Percentiles rank a stretch among this genome's conserved stretches.
phyloP scores from a whole-genome alignment of 2,113 vertebrate species.

The Varanus salvator region DNA sequence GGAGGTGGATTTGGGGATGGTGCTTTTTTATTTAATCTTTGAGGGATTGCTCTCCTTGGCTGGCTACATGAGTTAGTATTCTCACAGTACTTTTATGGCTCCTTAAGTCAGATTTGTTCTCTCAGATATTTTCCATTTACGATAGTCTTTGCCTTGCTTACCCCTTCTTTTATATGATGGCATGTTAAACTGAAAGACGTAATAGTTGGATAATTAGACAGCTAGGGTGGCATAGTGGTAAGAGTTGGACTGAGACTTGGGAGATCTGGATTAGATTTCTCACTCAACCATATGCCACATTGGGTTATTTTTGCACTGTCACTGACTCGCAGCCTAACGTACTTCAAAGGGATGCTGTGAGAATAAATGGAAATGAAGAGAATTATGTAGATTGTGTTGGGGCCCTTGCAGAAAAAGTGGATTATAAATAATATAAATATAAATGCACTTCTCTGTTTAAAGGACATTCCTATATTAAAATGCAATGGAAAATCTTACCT shows the following conservation, averaged over 20 bases:
- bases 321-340: too few relatives aligned
- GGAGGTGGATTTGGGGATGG: fast-evolving
- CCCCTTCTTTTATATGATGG: background rate
- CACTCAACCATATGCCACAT: too few relatives aligned
- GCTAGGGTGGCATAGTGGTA: too few relatives aligned
- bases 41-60: background rate
- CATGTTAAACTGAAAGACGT: background rate
- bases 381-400: too few relatives aligned
- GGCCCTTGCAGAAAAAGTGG: too few relatives aligned
- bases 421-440: too few relatives aligned
- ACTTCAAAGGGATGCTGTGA: too few relatives aligned
- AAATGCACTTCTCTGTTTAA: background rate
- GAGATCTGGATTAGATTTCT: too few relatives aligned
- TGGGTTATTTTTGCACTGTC: too few relatives aligned
- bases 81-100: background rate
- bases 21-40: background rate
- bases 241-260: too few relatives aligned
- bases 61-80: background rate
- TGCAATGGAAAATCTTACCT: background rate
- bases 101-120: background rate
- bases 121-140: background rate
- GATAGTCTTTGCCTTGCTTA: background rate
- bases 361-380: too few relatives aligned
- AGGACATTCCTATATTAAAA: background rate
- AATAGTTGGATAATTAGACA: too few relatives aligned